These are phyloP conservation scores for Oreochromis aureus DNA, from an alignment of 2,113 vertebrate species.

Conservation along the genomic window DNA sequence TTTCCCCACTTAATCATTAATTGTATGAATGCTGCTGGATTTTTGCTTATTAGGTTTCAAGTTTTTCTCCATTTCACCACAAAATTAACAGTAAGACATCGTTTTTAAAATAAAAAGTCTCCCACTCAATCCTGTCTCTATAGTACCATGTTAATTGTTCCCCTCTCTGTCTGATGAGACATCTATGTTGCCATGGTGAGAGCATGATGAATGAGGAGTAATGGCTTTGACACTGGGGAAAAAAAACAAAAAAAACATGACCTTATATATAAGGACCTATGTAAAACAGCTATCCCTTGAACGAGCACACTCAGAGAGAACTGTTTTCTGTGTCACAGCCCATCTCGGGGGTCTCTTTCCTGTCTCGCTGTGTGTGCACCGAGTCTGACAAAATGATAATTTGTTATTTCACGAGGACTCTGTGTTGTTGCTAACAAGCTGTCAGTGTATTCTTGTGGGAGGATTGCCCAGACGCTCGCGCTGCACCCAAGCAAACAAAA, in stretches of 20 bases:
- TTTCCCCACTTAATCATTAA: background rate
- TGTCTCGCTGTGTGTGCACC: background rate
- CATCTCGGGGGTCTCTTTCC: constrained; percentile 12
- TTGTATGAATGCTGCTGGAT: background rate
- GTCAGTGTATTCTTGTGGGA: constrained; percentile 15
- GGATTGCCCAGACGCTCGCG: background rate
- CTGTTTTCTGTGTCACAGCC: background rate
- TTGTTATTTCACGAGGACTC: constrained; percentile 4
- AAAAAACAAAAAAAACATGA: background rate
- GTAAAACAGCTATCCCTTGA: background rate
- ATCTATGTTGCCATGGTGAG: constrained; percentile 15
- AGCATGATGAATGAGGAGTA: background rate
- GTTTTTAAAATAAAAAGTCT: background rate
- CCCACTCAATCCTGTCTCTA: background rate
- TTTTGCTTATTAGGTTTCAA: constrained; percentile 20
- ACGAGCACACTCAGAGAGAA: background rate
- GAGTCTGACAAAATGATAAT: constrained; percentile 18
- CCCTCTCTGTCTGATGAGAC: background rate
- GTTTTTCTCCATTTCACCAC: background rate
- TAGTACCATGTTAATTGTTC: background rate
- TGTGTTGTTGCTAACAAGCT: background rate
- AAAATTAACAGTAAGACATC: constrained; percentile 3
- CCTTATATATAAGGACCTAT: background rate
- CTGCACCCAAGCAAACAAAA: constrained; percentile 25
- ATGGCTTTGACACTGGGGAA: constrained; percentile 28